Evolutionary conservation across 2,113 vertebrate genomes (phyloP).

Genomic region (Plecotus auritus): DNA sequence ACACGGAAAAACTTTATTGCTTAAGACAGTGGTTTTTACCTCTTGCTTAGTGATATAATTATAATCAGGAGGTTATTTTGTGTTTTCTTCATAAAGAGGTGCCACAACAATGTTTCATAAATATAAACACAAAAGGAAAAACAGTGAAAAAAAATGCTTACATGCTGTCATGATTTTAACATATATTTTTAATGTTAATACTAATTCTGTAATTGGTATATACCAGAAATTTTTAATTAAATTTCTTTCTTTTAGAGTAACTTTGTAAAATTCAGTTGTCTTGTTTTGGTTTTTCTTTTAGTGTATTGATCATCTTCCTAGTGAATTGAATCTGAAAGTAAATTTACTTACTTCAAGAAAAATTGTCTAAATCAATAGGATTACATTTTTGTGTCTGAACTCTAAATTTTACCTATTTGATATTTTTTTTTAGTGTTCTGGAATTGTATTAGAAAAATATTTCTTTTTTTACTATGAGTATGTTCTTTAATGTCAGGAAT

Average conservation of each 20-base stretch:
- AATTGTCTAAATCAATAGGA: neutral
- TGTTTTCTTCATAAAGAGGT: neutral
- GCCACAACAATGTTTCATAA: neutral
- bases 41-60: neutral
- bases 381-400: neutral
- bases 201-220: neutral
- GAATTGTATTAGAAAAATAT: neutral
- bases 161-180: neutral
- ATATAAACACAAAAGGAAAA: neutral
- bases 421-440: neutral
- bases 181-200: neutral
- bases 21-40: neutral
- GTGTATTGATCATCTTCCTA: conserved; percentile 4
- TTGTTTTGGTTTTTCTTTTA: neutral
- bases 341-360: conserved; percentile 4
- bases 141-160: neutral
- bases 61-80: neutral
- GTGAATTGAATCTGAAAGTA: neutral
- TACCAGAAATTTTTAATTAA: neutral
- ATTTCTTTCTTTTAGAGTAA: neutral
- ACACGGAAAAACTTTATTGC: neutral
- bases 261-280: neutral
- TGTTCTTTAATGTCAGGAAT: neutral
- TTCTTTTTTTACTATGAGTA: neutral
- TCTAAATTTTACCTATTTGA: conserved; percentile 13